These are phyloP conservation scores for Gambusia holbrooki DNA, from an alignment of 2,113 vertebrate genomes.

Conservation along the genomic window DNA sequence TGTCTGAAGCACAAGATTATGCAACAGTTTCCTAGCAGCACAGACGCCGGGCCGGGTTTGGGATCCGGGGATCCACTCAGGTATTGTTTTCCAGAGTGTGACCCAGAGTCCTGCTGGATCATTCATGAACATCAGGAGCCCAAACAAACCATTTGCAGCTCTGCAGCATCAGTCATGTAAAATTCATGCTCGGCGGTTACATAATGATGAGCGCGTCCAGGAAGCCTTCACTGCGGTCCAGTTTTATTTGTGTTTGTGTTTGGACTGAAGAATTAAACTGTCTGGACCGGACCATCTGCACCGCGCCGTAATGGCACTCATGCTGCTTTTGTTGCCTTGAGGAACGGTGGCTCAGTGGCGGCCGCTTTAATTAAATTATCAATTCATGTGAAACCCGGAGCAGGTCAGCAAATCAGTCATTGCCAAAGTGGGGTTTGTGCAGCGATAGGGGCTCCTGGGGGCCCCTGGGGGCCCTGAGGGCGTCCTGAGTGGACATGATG, in stretches of 20 bases:
- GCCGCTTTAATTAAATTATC: slow-evolving; percentile 58
- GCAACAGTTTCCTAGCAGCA: not conserved
- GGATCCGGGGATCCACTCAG: no score
- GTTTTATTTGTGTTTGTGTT: slow-evolving; percentile 42
- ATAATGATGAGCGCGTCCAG: slow-evolving; percentile 30
- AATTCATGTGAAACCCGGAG: slow-evolving; percentile 43
- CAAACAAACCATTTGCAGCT: slow-evolving; percentile 58
- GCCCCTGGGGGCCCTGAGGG: not conserved
- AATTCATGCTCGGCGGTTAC: slow-evolving; percentile 55
- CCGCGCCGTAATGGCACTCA: slow-evolving; percentile 36
- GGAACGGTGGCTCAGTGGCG: slow-evolving; percentile 33
- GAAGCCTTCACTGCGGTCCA: slow-evolving; percentile 6
- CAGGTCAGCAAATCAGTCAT: slow-evolving; percentile 55
- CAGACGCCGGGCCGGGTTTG: not conserved
- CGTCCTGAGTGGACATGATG: slow-evolving; percentile 6
- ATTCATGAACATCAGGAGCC: slow-evolving; percentile 44
- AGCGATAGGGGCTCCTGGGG: slow-evolving; percentile 2
- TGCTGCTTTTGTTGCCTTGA: slow-evolving; percentile 33
- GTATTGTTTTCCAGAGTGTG: not conserved
- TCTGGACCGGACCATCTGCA: slow-evolving; percentile 44
- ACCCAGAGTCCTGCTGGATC: slow-evolving; percentile 30
- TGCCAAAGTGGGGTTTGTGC: slow-evolving; percentile 20
- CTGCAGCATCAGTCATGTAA: slow-evolving; percentile 31
- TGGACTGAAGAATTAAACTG: slow-evolving; percentile 36
- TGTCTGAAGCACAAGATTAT: not conserved